phyloP scores from a whole-genome alignment of 2,113 vertebrate genomes.

The Himantopus leucocephalus region DNA sequence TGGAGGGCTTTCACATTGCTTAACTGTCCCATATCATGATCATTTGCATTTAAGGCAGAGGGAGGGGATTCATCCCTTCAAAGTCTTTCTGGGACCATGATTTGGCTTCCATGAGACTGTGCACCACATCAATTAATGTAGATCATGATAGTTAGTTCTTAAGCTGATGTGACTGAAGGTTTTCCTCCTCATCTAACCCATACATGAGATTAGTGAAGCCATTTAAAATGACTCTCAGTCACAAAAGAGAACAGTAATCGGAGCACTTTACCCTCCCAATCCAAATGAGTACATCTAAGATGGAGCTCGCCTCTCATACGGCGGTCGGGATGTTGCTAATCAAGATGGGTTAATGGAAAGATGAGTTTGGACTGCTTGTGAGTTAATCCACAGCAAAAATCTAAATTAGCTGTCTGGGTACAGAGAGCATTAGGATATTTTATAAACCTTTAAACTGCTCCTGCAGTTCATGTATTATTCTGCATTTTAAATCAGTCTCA shows the following conservation, averaged over 20 bases:
- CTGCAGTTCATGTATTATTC: constrained; percentile 44
- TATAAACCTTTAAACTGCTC: constrained; percentile 66
- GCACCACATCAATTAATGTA: neutral
- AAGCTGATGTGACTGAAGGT: neutral
- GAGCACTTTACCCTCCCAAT: neutral
- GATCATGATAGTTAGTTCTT: neutral
- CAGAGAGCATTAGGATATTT: constrained; percentile 43
- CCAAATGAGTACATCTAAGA: neutral
- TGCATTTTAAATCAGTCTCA: constrained; percentile 60
- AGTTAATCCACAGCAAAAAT: constrained; percentile 58
- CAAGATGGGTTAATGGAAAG: constrained; percentile 31
- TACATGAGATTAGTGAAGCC: constrained; percentile 12
- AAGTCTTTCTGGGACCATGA: neutral
- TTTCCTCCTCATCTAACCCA: neutral
- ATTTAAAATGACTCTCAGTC: neutral
- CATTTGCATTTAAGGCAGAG: neutral
- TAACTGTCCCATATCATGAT: neutral
- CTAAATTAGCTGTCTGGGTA: constrained; percentile 62
- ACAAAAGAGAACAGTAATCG: constrained; percentile 20
- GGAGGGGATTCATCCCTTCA: neutral
- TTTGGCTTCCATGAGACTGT: neutral
- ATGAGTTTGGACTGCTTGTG: constrained; percentile 19
- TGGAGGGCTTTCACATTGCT: neutral
- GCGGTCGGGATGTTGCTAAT: neutral
- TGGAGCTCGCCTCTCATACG: neutral